A percentile compares a stretch with the other conserved stretches of the same genome.
phyloP scores from a whole-genome alignment of 2,888 invertebrate genomes.

The Hypercompe scribonia region DNA sequence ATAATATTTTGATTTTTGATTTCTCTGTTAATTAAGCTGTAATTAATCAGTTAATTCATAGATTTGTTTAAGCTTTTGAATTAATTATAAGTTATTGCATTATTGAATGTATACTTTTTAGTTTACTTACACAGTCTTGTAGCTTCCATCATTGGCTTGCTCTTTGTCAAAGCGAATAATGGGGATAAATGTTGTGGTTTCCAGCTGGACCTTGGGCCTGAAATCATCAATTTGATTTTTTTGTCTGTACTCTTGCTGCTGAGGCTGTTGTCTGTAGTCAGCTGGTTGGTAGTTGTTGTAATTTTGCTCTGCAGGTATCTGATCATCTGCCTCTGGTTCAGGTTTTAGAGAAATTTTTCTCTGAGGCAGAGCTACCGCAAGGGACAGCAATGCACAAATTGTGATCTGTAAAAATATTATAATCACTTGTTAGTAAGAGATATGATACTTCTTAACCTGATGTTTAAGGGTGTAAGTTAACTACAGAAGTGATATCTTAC shows the following conservation, averaged over 20 bases:
- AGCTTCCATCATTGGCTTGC: slow-evolving; percentile 93
- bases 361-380: slow-evolving; percentile 80
- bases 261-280: slow-evolving; percentile 49
- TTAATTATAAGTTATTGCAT: too few species aligned
- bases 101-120: background rate
- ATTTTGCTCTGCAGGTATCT: slow-evolving; percentile 75
- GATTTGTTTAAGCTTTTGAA: too few species aligned
- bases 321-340: slow-evolving; percentile 68
- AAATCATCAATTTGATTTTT: slow-evolving; percentile 76
- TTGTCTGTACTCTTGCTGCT: slow-evolving; percentile 72
- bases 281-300: slow-evolving; percentile 69
- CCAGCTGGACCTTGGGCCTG: slow-evolving; percentile 78
- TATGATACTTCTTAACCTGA: slow-evolving; percentile 22
- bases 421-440: slow-evolving; percentile 18
- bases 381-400: slow-evolving; percentile 70
- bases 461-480: slow-evolving; percentile 46
- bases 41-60: background rate
- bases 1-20: background rate
- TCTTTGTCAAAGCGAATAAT: slow-evolving; percentile 94
- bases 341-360: slow-evolving; percentile 73
- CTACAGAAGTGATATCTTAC: slow-evolving; percentile 73
- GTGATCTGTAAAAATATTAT: slow-evolving; percentile 71
- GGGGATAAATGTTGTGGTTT: slow-evolving; percentile 92
- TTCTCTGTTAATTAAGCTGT: background rate
- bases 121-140: slow-evolving; percentile 90